Evolutionary conservation across 2,888 invertebrate genomes (phyloP), one percentile per base, ranked within the genome.

Genomic region (Apodemia zela): DNA sequence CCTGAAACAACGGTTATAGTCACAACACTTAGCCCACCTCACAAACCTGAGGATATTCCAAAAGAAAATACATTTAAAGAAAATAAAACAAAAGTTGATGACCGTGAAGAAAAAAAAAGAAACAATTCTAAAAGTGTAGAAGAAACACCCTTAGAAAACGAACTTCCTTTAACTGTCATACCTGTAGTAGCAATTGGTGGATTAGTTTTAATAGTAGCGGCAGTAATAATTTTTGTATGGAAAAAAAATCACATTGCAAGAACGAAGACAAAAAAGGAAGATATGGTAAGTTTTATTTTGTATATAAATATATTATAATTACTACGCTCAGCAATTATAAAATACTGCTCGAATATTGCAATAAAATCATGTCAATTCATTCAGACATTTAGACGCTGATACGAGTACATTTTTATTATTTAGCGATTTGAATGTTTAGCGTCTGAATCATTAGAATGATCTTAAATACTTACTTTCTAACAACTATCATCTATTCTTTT

Each of bases 141-240:
- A 7, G 87, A 88, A 68, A 75, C 88, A 15, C 79, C 82, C 0
- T 79, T 70, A 25, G 70, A 64, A 15, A 88, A 85, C 62, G 94
- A 94, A 69, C 82, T 95, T 58, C 90, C 94, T 54, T 57, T 75
- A 49, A 94, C 96, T 57, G 85, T 96, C 60, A 93, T 96, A 72
- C 95, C 96, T 1, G 87, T 96, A 60, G 90, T 95, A 29, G 94
- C 95, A 11, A 93, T 96, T 60, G 94, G 94, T 72, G 94, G 93
- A 4, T 88, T 97, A 60, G 94, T 96, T 65, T 82, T 95, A 4
- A 93, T 95, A 21, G 94, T 95, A 4, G 94, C 94, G 21, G 92
- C 93, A 58, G 93, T 95, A 2, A 93, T 94, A 17, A 93, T 95
- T 73, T 93, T 96, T 64, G 94, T 96, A 70, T 94, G 96, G 72